phyloP scores from a whole-genome alignment of 2,113 vertebrate genomes.

The Pycnonotus jocosus region DNA sequence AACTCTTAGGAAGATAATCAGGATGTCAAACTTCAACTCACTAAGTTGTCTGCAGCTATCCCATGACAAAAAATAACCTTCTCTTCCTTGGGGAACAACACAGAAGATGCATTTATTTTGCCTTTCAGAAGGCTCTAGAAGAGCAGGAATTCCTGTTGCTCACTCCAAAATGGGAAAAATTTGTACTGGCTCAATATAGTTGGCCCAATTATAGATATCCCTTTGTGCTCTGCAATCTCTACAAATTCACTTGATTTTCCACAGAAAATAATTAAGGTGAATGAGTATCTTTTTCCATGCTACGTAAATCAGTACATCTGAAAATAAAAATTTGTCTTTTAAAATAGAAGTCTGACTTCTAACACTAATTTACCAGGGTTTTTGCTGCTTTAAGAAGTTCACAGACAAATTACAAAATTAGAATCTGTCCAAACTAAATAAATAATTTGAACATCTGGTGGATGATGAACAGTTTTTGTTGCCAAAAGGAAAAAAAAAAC shows the following conservation, averaged over 20 bases:
- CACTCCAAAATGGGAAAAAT: background rate
- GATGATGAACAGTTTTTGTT: background rate
- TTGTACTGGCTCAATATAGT: background rate
- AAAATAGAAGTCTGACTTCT: background rate
- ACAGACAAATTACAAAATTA: background rate
- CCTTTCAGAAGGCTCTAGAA: background rate
- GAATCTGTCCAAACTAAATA: background rate
- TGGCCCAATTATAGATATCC: background rate
- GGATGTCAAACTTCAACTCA: background rate
- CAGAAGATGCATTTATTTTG: background rate
- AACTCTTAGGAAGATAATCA: background rate
- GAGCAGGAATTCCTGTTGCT: background rate
- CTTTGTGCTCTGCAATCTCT: background rate
- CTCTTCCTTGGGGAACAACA: background rate
- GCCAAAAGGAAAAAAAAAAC: background rate
- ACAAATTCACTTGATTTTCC: background rate
- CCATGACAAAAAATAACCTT: background rate
- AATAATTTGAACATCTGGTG: background rate
- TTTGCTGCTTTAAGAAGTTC: background rate
- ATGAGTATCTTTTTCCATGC: background rate
- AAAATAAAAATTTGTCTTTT: background rate
- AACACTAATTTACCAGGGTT: background rate
- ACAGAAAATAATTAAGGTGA: background rate
- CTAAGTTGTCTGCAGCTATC: background rate
- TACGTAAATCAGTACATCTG: background rate